Conservation (phyloP, 2,113 vertebrate genomes). For the Poecilia latipinna region DNA sequence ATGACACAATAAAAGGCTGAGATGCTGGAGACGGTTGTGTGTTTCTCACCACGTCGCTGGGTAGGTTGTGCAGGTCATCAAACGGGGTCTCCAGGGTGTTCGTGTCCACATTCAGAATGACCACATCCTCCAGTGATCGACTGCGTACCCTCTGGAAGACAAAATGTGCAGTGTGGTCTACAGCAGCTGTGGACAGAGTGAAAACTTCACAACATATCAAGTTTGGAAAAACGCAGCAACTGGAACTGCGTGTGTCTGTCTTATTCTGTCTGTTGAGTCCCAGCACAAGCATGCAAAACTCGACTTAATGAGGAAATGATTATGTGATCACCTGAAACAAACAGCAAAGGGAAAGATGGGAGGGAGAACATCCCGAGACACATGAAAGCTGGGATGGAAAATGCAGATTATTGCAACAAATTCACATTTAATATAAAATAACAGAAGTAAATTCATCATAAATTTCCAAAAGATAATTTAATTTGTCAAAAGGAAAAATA, state of each 20-base stretch:
- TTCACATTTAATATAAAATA: no score
- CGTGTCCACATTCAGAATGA: conserved; percentile 95
- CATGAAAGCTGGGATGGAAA: not conserved
- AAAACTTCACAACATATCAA: not conserved
- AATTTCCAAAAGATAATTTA: no score
- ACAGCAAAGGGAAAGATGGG: not conserved
- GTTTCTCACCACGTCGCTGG: conserved; percentile 91
- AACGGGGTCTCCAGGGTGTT: conserved; percentile 94
- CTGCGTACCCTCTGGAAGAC: conserved; percentile 88
- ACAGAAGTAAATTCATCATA: no score
- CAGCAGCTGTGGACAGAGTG: not conserved
- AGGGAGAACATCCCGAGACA: not conserved
- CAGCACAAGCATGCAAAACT: not conserved
- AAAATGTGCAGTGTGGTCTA: conserved; percentile 1
- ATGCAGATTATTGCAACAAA: not conserved
- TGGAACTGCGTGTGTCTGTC: not conserved
- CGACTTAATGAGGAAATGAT: not conserved
- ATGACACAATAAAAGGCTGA: conserved; percentile 37
- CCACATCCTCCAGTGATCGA: conserved; percentile 93
- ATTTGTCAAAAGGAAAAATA: no score
- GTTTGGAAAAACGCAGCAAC: not conserved
- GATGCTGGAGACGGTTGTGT: conserved; percentile 1
- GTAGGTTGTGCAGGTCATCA: conserved; percentile 92
- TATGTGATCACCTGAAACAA: not conserved
- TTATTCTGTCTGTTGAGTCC: not conserved